Conservation (phyloP, 2,113 vertebrate species). For the Arvicanthis niloticus region DNA sequence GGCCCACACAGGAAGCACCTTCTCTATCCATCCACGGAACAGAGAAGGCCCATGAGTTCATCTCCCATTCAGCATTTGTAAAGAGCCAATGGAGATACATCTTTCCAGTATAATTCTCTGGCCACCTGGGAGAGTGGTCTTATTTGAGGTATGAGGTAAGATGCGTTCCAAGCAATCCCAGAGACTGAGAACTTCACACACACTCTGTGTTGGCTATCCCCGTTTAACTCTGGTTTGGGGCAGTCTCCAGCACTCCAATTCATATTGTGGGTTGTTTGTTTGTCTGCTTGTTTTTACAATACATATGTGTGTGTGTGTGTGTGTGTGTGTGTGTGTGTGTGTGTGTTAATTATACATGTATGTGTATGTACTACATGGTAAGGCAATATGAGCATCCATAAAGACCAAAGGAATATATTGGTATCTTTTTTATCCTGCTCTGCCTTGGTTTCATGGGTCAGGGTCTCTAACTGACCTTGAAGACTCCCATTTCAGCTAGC, state of each 20-base stretch:
- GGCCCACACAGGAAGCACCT: background rate
- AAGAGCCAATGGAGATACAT: background rate
- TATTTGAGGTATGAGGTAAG: background rate
- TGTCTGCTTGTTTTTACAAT: background rate
- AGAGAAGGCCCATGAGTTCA: background rate
- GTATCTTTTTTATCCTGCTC: background rate
- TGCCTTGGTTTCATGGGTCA: background rate
- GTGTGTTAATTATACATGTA: too few species aligned
- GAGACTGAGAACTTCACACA: background rate
- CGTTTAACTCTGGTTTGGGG: background rate
- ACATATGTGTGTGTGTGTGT: background rate
- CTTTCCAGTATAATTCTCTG: background rate
- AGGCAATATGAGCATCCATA: background rate
- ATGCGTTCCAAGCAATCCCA: background rate
- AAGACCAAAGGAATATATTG: background rate
- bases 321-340: background rate
- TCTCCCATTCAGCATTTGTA: background rate
- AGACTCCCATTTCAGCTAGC: background rate
- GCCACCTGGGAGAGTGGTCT: background rate
- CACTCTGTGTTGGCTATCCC: background rate
- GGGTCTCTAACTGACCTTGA: background rate
- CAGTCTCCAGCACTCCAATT: background rate
- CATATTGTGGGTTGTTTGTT: background rate
- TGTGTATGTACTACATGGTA: too few species aligned
- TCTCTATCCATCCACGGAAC: background rate